Percentiles rank a stretch among this genome's conserved stretches.
These are phyloP conservation scores for Acleris cristana DNA, from an alignment of 2,888 invertebrate genomes.

Conservation along the genomic window DNA sequence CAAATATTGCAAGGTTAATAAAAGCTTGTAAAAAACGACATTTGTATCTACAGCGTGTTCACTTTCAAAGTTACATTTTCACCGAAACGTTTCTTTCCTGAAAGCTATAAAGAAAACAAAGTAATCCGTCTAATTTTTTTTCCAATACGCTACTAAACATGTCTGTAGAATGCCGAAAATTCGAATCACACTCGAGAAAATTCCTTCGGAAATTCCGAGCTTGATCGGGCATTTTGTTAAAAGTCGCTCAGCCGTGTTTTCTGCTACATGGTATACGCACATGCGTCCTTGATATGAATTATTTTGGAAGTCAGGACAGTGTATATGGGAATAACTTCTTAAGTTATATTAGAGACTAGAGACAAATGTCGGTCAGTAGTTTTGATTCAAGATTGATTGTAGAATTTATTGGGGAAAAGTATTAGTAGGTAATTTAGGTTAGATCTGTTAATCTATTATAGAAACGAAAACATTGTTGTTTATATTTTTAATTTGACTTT, in stretches of 20 bases:
- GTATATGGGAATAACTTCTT: not conserved
- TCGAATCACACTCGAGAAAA: constrained; percentile 2
- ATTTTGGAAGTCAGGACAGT: constrained; percentile 29
- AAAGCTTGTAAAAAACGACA: too few relatives aligned
- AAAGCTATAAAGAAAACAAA: not conserved
- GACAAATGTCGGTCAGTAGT: not conserved
- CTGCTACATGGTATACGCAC: not conserved
- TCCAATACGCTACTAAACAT: not conserved
- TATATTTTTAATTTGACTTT: too few relatives aligned
- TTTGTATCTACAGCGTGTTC: too few relatives aligned
- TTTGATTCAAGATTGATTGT: not conserved
- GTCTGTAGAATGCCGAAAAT: not conserved
- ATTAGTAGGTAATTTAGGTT: too few relatives aligned
- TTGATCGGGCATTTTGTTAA: not conserved
- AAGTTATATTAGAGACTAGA: not conserved
- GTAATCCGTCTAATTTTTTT: not conserved
- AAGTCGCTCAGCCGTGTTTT: not conserved
- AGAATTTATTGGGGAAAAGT: not conserved
- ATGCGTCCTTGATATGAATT: constrained; percentile 31
- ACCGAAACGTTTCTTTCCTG: too few relatives aligned
- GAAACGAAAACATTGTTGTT: too few relatives aligned
- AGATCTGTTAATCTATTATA: too few relatives aligned
- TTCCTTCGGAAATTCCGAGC: constrained; percentile 3
- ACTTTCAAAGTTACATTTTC: too few relatives aligned
- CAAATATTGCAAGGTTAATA: too few relatives aligned